Evolutionary conservation across 2,797 vertebrate species (phyloP), one percentile per base, ranked within the genome.

Genomic region (Basileuterus tristriatus): DNA sequence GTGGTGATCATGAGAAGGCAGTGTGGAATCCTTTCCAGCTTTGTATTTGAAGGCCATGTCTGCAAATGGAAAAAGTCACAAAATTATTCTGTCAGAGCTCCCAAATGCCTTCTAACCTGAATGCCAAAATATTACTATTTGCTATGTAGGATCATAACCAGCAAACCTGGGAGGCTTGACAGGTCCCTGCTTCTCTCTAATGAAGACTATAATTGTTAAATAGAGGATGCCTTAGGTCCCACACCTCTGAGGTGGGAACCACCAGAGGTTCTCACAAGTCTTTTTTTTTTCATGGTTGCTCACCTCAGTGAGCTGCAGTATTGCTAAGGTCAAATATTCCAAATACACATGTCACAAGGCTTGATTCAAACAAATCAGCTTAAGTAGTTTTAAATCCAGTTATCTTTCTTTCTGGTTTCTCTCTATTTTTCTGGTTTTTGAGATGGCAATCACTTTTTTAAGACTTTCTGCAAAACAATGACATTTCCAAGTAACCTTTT

Each of bases 281-380:
- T 67, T 82, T 68, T 21, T 46, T 46, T 46, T 46, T 46, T 46
- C 22, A 23, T 46, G 9, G 14, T 70, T 30, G 9, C 17, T 91
- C 0, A 0, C 13, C 39, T 79, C 22, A 68, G 19, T 55, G 65
- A 88, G 9, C 16, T 94, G 41, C 47, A 78, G 21, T 15, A 6
- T 39, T 80, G 41, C 20, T 53, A 60, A 58, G 13, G 41, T 39
- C 32, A 41, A 43, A 23, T 44, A 32, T 37, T 49, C 23, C 11
- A 20, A 36, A 69, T 23, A 32, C 44, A 47, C 0, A 0, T 0
- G 17, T 36, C 0, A 0, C 13, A 11, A 75, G 10, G 13, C 53
- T 86, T 32, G 21, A 64, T 39, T 69, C 44, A 79, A 85, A 52
- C 4, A 80, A 64, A 9, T 34, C 15, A 68, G 6, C 12, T 50